Conservation (phyloP, 2,888 invertebrate genomes). For the Dasysyrphus tricinctus region DNA sequence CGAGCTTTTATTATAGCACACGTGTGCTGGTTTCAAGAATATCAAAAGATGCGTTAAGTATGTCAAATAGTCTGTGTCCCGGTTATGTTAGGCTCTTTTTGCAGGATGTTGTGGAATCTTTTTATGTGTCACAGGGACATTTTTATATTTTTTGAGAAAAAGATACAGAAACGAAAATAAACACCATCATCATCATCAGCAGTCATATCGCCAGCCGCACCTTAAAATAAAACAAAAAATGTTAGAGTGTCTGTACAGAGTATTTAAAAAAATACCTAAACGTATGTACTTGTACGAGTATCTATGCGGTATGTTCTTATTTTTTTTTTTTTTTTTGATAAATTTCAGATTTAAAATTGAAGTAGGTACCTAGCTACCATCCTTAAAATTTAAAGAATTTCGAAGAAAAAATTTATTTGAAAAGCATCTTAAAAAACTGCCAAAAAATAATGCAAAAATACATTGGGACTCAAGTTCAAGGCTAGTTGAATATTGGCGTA, state of each 20-base stretch:
- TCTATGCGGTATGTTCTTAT: not conserved
- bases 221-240: constrained; percentile 3
- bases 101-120: not conserved
- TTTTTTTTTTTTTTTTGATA: not conserved
- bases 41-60: constrained; percentile 16
- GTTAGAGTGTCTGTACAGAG: not conserved
- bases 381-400: too few species aligned
- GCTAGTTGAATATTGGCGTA: too few species aligned
- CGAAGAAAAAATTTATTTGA: too few species aligned
- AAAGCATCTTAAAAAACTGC: too few species aligned
- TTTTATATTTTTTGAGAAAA: not conserved
- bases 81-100: constrained; percentile 13
- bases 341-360: too few species aligned
- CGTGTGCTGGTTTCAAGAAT: not conserved
- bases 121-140: constrained; percentile 8
- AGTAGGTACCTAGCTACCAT: too few species aligned
- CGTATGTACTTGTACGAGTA: not conserved
- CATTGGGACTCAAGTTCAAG: too few species aligned
- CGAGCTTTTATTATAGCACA: not conserved
- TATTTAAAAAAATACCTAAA: not conserved
- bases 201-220: constrained; percentile 7
- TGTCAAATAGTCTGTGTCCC: constrained; percentile 23
- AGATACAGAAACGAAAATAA: not conserved
- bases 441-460: too few species aligned
- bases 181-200: constrained; percentile 12